phyloP scores from a whole-genome alignment of 2,797 vertebrate genomes.

The Takifugu ocellatus region DNA sequence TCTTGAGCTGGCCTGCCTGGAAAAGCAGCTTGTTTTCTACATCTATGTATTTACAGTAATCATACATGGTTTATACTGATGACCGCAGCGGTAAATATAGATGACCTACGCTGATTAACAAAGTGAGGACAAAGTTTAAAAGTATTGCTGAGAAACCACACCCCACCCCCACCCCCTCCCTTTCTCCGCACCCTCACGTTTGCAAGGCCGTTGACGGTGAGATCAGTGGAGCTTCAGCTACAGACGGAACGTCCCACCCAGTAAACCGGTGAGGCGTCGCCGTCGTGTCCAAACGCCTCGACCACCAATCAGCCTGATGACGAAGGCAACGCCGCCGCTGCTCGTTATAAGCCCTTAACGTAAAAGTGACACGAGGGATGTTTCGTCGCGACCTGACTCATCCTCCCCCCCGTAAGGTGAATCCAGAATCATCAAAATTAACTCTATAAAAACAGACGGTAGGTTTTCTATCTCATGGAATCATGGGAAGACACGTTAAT shows the following conservation, averaged over 20 bases:
- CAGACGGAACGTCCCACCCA: not conserved
- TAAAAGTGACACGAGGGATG: too few species aligned
- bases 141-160: constrained; percentile 58
- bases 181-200: constrained; percentile 1
- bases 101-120: constrained; percentile 4
- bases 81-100: too few species aligned
- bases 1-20: too few species aligned
- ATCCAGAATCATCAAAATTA: too few species aligned
- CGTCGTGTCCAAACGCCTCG: constrained; percentile 4
- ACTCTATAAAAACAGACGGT: constrained; percentile 7
- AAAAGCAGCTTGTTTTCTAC: not conserved
- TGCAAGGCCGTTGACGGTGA: constrained; percentile 7
- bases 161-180: not conserved
- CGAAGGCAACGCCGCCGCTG: constrained; percentile 3
- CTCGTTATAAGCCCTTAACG: constrained; percentile 49
- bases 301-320: constrained; percentile 6
- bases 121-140: constrained; percentile 19
- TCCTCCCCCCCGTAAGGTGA: too few species aligned
- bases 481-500: constrained; percentile 50
- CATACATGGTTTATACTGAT: too few species aligned
- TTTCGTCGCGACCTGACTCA: too few species aligned
- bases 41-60: not conserved
- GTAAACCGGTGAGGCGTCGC: constrained; percentile 25
- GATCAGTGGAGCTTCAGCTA: constrained; percentile 12
- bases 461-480: constrained; percentile 11